Evolutionary conservation across 2,113 vertebrate genomes (phyloP), one percentile per base, ranked within the genome.

Genomic region (Kryptolebias marmoratus): DNA sequence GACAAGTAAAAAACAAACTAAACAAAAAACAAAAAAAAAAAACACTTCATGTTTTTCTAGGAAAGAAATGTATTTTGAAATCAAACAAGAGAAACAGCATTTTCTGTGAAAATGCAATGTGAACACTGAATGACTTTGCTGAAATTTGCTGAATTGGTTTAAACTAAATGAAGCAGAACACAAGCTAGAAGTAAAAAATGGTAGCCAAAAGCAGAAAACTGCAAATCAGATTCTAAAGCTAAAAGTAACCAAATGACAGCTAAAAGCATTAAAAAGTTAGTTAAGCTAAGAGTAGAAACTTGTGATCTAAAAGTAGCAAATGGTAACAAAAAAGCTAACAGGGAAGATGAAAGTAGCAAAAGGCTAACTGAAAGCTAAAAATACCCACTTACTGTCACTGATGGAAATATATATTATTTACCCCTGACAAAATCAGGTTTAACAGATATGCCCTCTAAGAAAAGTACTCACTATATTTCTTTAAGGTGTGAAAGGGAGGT

Each of bases 401-500:
- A 18, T 56, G 52, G 44, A 55, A 45, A 30, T 47, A 1, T 16
- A 28, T 7, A 61, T 48, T 0, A 28, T 75, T 59, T 45, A 53
- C 32, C 45, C 32, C 0, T 27, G 7, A 11, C 68, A 14, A 12
- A 36, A 15, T 62, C 4, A 53, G 9, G 2, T 54, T 44, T 57
- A 44, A 16, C 5, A 63, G 18, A 65, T 12, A 57, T 22, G 10
- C 44, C 49, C 49, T 53, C 42, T 8, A 2, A 27, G 52, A 49
- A 68, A 50, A n/a, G 5, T 13, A 18, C 53, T 67, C 52, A 30
- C 49, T 18, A 11, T 15, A 5, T 48, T 42, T 67, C 60, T 64
- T 64, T 49, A 60, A 71, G 71, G 62, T 54, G 64, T 52, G 22
- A 28, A 71, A 69, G 42, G 57, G 57, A 53, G 63, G 52, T 36